Evolutionary conservation across 2,888 invertebrate species (phyloP).

Genomic region (Epinotia nisella): DNA sequence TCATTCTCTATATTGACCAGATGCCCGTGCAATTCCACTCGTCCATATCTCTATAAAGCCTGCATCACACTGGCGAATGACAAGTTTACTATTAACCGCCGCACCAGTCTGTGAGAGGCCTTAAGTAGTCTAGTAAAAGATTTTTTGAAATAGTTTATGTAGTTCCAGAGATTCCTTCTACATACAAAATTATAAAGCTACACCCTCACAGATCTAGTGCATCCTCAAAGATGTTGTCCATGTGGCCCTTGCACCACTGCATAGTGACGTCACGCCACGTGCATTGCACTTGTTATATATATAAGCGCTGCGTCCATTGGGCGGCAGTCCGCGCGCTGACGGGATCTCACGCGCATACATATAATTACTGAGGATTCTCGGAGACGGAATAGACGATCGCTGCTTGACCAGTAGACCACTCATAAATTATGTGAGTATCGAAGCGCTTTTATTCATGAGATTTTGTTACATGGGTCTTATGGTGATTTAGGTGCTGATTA

Average conservation of each 20-base stretch:
- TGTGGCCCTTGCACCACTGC: neutral
- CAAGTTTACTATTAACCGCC: no score
- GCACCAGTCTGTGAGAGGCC: no score
- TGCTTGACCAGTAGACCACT: neutral
- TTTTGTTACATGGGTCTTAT: no score
- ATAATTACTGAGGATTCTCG: slow-evolving; percentile 15
- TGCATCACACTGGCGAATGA: no score
- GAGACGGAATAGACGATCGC: neutral
- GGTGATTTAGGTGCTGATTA: no score
- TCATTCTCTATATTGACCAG: no score
- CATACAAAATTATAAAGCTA: no score
- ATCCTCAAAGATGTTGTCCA: neutral
- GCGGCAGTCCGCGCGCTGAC: slow-evolving; percentile 7
- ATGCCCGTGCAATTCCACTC: no score
- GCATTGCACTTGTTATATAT: slow-evolving; percentile 27
- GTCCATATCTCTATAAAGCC: no score
- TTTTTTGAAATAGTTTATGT: no score
- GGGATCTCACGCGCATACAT: slow-evolving; percentile 25
- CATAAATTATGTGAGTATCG: slow-evolving; percentile 3
- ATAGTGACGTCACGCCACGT: slow-evolving; percentile 13
- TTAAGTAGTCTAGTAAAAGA: no score
- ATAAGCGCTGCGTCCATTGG: neutral
- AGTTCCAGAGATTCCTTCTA: no score
- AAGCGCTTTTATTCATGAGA: neutral
- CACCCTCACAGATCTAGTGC: neutral